Conservation (phyloP, 2,888 invertebrate species). For the Orthonevra nobilis region DNA sequence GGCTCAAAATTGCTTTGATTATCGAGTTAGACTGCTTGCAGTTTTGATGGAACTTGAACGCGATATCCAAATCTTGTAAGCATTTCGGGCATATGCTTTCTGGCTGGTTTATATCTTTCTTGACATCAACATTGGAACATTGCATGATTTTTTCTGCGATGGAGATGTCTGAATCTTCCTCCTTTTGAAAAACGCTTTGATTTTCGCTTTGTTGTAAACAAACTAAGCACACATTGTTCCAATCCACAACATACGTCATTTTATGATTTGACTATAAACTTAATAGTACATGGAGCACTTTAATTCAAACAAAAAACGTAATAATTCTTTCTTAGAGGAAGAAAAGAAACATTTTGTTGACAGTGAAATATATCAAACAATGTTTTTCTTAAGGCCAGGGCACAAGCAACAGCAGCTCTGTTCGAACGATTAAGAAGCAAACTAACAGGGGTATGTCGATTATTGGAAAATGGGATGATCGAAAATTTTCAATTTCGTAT, state of each 20-base stretch:
- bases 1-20: constrained; percentile 73
- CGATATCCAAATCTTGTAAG: constrained; percentile 75
- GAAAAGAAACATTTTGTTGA: too few species aligned
- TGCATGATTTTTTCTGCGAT: constrained; percentile 77
- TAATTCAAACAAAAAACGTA: too few species aligned
- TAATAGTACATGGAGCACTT: too few species aligned
- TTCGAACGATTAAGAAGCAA: too few species aligned
- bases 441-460: too few species aligned
- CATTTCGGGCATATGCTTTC: constrained; percentile 78
- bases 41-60: constrained; percentile 78
- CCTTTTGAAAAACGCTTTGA: constrained; percentile 75
- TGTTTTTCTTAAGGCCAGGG: too few species aligned
- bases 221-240: constrained; percentile 77
- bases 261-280: too few species aligned
- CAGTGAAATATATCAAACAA: too few species aligned
- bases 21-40: constrained; percentile 77
- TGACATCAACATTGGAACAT: constrained; percentile 75
- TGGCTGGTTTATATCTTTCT: constrained; percentile 73
- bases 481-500: too few species aligned
- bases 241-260: constrained; percentile 74
- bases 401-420: too few species aligned
- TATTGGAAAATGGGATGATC: too few species aligned
- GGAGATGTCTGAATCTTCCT: constrained; percentile 73
- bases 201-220: constrained; percentile 76
- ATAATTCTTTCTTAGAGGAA: too few species aligned